Base-by-base conservation (phyloP, 2,888 invertebrate species). In the Minunthozetes semirufus region DNA sequence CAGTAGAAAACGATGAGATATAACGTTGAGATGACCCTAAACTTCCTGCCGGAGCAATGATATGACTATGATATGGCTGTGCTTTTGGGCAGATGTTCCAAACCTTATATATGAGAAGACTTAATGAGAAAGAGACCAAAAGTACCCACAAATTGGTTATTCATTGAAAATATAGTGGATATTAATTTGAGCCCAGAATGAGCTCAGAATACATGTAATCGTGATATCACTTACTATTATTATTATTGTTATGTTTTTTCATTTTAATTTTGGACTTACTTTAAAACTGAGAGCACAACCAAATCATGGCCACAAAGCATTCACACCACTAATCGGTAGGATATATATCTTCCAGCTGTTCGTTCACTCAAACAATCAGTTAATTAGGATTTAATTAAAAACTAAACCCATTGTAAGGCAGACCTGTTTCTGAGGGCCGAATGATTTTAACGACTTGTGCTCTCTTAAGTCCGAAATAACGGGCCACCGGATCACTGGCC, bases 321-420 rank as follows among this genome's bases (percentile, higher is more conserved):
- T 88, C 81, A 91, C 81, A 93, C 93, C 75, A 96, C 95, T 81
- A 96, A 87, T 82, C 98, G 88, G 83, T 99, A 99, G 53, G 97
- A 97, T 84, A 99, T 97, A 83, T 99, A 99, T 82, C 97, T 88
- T 63, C 98, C 98, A 42, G 98, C 98, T 56, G 98, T 99, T 27
- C 17, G 19, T 29, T 27, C 33, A 59, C 25, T 11, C 63, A 66
- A 66, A 66, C 17, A 33, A 66, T 27, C 9, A 17, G 2, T 38
- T 66, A 78, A 95, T 93, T 90, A 91, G 86, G 68, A 86, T 87
- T 76, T n/a, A 73, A 50, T n/a, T n/a, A 56, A 72, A 29, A 73
- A 53, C 71, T 61, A n/a, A 74, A 15, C 50, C 6, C 9, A 13
- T 50, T 70, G 29, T 19, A 25, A n/a, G 38, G 15, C 15, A 68